A percentile compares a stretch with the other conserved stretches of the same genome.
Evolutionary conservation across 2,113 vertebrate species (phyloP).

Genomic region (Aspiorhynchus laticeps): DNA sequence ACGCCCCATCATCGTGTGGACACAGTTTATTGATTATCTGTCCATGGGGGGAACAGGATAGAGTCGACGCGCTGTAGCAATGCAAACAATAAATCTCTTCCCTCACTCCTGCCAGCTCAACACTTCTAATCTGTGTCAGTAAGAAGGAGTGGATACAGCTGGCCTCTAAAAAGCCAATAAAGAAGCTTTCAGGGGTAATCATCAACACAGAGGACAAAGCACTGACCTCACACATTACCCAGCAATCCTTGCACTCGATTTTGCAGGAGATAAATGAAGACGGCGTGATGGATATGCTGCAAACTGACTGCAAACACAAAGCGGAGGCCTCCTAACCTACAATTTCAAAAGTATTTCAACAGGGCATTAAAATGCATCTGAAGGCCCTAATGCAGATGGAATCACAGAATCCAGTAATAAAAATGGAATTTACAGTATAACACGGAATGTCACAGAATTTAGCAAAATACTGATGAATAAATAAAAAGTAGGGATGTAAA

Average conservation of each 20-base stretch:
- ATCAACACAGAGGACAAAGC: slow-evolving; percentile 29
- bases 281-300: background rate
- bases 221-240: slow-evolving; percentile 30
- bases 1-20: slow-evolving; percentile 22
- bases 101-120: background rate
- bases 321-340: background rate
- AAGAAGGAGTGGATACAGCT: background rate
- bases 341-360: background rate
- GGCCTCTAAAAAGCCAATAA: slow-evolving; percentile 38
- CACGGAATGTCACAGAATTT: background rate
- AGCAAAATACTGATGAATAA: no score
- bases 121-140: slow-evolving; percentile 30
- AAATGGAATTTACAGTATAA: background rate
- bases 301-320: slow-evolving; percentile 9
- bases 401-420: background rate
- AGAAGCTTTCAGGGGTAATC: slow-evolving; percentile 1
- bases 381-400: background rate
- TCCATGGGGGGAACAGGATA: background rate
- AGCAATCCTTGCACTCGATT: slow-evolving; percentile 39
- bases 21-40: slow-evolving; percentile 50
- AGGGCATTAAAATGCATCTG: background rate
- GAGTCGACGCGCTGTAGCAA: background rate
- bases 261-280: slow-evolving; percentile 36
- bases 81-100: slow-evolving; percentile 26
- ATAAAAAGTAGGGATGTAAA: no score